Base-by-base conservation (phyloP, 2,888 invertebrate species). In the Orthosia gracilis region DNA sequence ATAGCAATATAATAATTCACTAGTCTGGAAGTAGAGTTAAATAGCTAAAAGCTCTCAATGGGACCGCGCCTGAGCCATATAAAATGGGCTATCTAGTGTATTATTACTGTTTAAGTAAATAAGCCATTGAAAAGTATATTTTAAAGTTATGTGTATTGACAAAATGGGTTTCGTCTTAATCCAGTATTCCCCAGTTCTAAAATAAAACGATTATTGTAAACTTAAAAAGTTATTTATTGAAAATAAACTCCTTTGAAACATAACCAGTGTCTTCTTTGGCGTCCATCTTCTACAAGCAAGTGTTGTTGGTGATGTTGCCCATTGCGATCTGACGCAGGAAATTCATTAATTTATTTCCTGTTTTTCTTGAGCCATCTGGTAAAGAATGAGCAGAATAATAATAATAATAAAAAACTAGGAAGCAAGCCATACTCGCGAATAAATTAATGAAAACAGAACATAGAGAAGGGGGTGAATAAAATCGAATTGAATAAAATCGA, bases 201-300 rank as follows among this genome's bases (percentile, higher is more conserved):
- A 80, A 80, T 75, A 67, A 84, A 80, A 87, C 75, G 49, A 80
- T 76, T 69, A 78, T 80, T 59, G 54, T 26, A 58, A 71, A 71
- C 52, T 55, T 50, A 55, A 69, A 59, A 72, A 64, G 9, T 65
- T 71, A 73, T 88, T 83, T 84, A 83, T 82, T 84, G 21, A 83
- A 84, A 88, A 87, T 83, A 87, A 83, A 85, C 31, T 61, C 57
- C 23, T 78, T 84, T 57, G 26, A 81, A 87, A 77, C 74, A 81
- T 66, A 70, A 78, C 69, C 40, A 61, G 58, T 78, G 62, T 74
- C 68, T 81, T 79, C 79, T 62, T 69, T 59, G 52, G 47, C 21
- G 12, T 49, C 61, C 73, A 52, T 77, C 78, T 81, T 80, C 71
- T 83, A 73, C 69, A 80, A 67, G 57, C 73, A 79, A 63, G 83